Conservation (phyloP, 2,797 vertebrate species). For the Varecia variegata region DNA sequence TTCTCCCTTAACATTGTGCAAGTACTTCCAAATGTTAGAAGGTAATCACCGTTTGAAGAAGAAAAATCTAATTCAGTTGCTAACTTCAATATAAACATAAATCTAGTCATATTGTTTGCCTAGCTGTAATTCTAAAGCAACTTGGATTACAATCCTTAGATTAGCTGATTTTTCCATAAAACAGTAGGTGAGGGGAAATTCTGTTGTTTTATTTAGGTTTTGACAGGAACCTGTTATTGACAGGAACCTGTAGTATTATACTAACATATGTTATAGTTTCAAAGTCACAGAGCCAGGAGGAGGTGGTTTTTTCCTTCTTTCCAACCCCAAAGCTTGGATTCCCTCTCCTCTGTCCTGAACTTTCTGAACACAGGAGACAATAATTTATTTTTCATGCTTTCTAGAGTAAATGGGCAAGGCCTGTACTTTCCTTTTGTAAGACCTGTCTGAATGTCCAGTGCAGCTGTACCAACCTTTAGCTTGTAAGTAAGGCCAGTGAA, state of each 20-base stretch:
- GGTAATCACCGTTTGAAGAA: constrained; percentile 5
- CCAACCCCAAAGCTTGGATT: neutral
- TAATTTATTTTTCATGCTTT: constrained; percentile 36
- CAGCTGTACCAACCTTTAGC: neutral
- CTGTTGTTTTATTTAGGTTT: constrained; percentile 35
- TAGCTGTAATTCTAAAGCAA: neutral
- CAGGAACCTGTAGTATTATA: neutral
- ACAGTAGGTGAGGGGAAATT: neutral
- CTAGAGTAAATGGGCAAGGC: neutral
- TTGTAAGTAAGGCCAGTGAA: neutral
- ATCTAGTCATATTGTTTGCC: neutral
- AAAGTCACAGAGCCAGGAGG: neutral
- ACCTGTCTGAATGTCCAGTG: neutral
- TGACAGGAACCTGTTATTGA: neutral
- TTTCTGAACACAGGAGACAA: neutral
- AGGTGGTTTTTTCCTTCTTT: neutral
- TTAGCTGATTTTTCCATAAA: neutral
- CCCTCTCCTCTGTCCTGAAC: neutral
- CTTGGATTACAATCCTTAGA: neutral
- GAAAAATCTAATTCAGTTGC: neutral
- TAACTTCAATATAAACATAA: neutral
- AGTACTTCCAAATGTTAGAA: neutral
- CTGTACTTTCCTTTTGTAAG: constrained; percentile 30
- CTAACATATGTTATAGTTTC: neutral
- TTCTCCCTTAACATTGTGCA: neutral